Evolutionary conservation across 1,140 invertebrate species (phyloP).

Genomic region (Oreohelix idahoensis): DNA sequence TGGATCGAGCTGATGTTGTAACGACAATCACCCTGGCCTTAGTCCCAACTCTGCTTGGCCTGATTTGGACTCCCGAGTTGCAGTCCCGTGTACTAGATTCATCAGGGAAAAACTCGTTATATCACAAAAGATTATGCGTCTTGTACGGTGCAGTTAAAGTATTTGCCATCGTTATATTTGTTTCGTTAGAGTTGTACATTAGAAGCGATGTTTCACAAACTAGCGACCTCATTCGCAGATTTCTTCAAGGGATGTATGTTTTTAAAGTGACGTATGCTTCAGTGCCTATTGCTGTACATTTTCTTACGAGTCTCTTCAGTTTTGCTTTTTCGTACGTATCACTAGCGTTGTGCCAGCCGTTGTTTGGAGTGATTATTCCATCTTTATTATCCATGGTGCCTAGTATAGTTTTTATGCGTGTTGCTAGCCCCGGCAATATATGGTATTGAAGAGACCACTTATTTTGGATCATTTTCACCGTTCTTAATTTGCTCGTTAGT

Average conservation of each 20-base stretch:
- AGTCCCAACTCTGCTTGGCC: slow-evolving; percentile 21
- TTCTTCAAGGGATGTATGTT: slow-evolving; percentile 20
- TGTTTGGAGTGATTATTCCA: slow-evolving; percentile 49
- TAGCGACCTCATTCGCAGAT: slow-evolving; percentile 16
- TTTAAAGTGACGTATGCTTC: slow-evolving; percentile 24
- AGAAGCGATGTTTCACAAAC: slow-evolving; percentile 14
- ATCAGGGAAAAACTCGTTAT: not conserved
- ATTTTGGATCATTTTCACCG: slow-evolving; percentile 44
- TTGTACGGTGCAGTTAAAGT: slow-evolving; percentile 48
- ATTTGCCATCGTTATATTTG: slow-evolving; percentile 38
- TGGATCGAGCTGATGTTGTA: slow-evolving; percentile 17
- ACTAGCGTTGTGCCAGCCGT: slow-evolving; percentile 43
- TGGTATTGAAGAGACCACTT: slow-evolving; percentile 39
- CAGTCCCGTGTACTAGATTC: slow-evolving; percentile 41
- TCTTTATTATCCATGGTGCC: slow-evolving; percentile 45
- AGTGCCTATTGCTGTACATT: slow-evolving; percentile 41
- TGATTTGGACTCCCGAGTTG: slow-evolving; percentile 44
- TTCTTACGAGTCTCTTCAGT: slow-evolving; percentile 34
- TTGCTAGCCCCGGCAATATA: slow-evolving; percentile 38
- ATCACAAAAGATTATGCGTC: slow-evolving; percentile 33
- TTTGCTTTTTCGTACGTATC: slow-evolving; percentile 45
- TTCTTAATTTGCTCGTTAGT: slow-evolving; percentile 30
- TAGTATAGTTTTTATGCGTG: slow-evolving; percentile 39
- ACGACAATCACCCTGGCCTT: slow-evolving; percentile 38
- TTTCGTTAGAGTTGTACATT: slow-evolving; percentile 41